Evolutionary conservation across 2,113 vertebrate species (phyloP).

Genomic region (Synchiropus splendidus): DNA sequence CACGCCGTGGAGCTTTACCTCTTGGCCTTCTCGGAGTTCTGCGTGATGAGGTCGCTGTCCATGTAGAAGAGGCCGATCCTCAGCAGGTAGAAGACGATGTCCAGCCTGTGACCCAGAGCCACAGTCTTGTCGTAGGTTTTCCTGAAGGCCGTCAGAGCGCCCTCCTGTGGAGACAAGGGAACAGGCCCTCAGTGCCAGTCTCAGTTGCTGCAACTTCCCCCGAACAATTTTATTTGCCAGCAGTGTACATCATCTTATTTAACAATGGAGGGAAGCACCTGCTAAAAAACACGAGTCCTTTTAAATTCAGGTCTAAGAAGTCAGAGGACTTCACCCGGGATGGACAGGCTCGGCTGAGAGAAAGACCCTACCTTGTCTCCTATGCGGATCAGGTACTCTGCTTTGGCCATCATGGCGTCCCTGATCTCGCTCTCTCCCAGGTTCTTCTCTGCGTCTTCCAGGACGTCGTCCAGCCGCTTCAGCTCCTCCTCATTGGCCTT

Average conservation of each 20-base stretch:
- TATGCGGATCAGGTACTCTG: constrained; percentile 90
- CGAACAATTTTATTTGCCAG: too few relatives aligned
- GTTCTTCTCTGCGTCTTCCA: constrained; percentile 93
- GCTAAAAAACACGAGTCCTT: too few relatives aligned
- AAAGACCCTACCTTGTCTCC: constrained; percentile 91
- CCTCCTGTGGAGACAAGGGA: constrained; percentile 71
- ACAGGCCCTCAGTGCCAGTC: too few relatives aligned
- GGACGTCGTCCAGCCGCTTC: constrained; percentile 80
- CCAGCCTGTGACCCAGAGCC: constrained; percentile 88
- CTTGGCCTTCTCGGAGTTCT: constrained; percentile 96
- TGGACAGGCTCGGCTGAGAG: too few relatives aligned
- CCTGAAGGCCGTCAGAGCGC: constrained; percentile 86
- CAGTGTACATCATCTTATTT: too few relatives aligned
- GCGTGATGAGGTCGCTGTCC: constrained; percentile 97
- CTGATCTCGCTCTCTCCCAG: constrained; percentile 93
- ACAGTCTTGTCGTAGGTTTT: constrained; percentile 98
- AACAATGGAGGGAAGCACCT: too few relatives aligned
- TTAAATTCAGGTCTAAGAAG: too few relatives aligned
- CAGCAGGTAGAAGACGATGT: constrained; percentile 95
- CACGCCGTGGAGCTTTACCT: constrained; percentile 61
- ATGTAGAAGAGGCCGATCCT: constrained; percentile 97
- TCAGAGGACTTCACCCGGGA: too few relatives aligned
- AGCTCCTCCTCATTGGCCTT: constrained; percentile 90
- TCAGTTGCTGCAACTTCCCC: too few relatives aligned
- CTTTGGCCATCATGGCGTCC: constrained; percentile 94